Conservation (phyloP, 2,113 vertebrate species). For the Datnioides undecimradiatus region DNA sequence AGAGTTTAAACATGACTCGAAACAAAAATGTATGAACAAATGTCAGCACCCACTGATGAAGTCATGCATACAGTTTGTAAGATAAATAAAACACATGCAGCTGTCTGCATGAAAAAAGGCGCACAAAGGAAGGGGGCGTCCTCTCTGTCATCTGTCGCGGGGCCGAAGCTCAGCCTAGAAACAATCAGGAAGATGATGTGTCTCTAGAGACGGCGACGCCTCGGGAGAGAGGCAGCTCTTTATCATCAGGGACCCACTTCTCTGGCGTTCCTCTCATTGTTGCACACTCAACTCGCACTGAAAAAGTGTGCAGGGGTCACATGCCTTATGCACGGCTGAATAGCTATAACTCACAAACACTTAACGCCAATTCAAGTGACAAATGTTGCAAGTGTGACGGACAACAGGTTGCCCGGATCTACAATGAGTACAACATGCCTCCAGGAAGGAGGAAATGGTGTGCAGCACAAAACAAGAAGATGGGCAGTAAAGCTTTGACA, state of each 20-base stretch:
- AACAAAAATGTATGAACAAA: neutral
- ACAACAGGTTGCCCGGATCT: neutral
- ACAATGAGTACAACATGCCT: neutral
- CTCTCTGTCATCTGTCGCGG: conserved; percentile 57
- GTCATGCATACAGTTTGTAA: neutral
- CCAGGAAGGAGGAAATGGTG: neutral
- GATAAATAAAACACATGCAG: conserved; percentile 48
- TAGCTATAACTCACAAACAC: conserved; percentile 40
- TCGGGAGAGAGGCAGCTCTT: conserved; percentile 70
- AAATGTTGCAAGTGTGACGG: conserved; percentile 18
- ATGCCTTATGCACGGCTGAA: conserved; percentile 23
- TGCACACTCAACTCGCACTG: conserved; percentile 9
- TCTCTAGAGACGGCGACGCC: conserved; percentile 71
- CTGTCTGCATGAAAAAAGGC: neutral
- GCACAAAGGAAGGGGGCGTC: conserved; percentile 21
- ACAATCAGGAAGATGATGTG: conserved; percentile 69
- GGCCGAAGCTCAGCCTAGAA: conserved; percentile 51
- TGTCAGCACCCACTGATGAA: neutral
- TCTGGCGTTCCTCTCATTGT: conserved; percentile 58
- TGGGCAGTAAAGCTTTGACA: neutral
- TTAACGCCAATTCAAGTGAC: conserved; percentile 55
- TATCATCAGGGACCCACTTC: conserved; percentile 76
- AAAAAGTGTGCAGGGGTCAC: conserved; percentile 21
- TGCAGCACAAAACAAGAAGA: neutral
- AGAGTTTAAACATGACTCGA: conserved; percentile 3